A percentile compares a stretch with the other conserved stretches of the same genome.
Conservation (phyloP, 2,888 invertebrate species). For the Adela reaumurella region DNA sequence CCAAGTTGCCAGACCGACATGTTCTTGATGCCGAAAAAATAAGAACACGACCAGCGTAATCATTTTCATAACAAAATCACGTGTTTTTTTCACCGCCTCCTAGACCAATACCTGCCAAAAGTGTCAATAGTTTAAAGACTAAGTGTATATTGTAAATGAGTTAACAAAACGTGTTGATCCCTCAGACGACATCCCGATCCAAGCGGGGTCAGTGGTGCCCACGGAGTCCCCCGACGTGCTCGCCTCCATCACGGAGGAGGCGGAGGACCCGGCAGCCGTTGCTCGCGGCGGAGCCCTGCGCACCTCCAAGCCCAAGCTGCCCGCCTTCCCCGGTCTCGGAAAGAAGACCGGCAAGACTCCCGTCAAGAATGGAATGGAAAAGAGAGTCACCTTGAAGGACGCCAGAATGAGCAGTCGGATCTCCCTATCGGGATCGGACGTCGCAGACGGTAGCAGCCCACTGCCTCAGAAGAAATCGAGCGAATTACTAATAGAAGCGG, state of each 20-base stretch:
- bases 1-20: too few relatives aligned
- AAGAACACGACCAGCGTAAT: too few relatives aligned
- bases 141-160: too few relatives aligned
- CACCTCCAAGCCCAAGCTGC: conserved; percentile 60
- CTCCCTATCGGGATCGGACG: conserved; percentile 36
- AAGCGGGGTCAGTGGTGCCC: conserved; percentile 62
- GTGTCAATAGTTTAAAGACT: too few relatives aligned
- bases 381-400: conserved; percentile 43
- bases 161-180: too few relatives aligned
- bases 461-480: conserved; percentile 36
- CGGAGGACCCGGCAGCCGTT: conserved; percentile 50
- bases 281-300: conserved; percentile 49
- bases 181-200: conserved; percentile 88
- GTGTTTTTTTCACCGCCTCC: too few relatives aligned
- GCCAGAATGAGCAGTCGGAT: conserved; percentile 46
- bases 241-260: conserved; percentile 67
- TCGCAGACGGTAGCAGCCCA: conserved; percentile 30
- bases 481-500: conserved; percentile 33
- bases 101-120: too few relatives aligned
- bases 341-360: conserved; percentile 59
- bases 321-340: conserved; percentile 59
- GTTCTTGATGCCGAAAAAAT: too few relatives aligned
- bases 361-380: conserved; percentile 43
- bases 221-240: conserved; percentile 56
- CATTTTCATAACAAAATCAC: too few relatives aligned